Evolutionary conservation across 2,797 vertebrate species (phyloP).

Genomic region (Coendou prehensilis): DNA sequence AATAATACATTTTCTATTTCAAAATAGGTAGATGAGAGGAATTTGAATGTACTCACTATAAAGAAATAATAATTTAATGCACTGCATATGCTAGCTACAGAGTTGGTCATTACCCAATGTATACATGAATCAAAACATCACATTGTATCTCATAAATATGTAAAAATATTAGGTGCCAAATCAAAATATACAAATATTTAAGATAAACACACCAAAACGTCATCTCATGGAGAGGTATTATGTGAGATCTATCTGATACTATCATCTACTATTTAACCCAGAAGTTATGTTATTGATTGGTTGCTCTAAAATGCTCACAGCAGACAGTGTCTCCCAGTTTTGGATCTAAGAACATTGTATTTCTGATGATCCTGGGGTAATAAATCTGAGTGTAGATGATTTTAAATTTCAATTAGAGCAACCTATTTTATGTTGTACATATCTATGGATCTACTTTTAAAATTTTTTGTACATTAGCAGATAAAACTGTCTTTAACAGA

Average conservation of each 20-base stretch:
- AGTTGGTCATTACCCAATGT: neutral
- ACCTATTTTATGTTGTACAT: conserved; percentile 78
- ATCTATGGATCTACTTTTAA: conserved; percentile 79
- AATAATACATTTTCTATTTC: too few species aligned
- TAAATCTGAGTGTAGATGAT: conserved; percentile 74
- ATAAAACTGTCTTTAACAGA: neutral
- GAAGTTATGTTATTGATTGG: conserved; percentile 73
- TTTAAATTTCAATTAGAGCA: conserved; percentile 77
- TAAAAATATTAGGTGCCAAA: neutral
- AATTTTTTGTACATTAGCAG: conserved; percentile 68
- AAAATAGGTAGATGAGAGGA: too few species aligned
- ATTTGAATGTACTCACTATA: too few species aligned
- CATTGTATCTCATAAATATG: neutral
- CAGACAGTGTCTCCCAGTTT: conserved; percentile 55
- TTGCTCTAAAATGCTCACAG: conserved; percentile 68
- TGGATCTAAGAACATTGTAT: conserved; percentile 67
- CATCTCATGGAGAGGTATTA: conserved; percentile 40
- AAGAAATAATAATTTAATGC: too few species aligned
- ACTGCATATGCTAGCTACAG: too few species aligned
- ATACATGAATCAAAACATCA: neutral
- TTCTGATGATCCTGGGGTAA: conserved; percentile 69
- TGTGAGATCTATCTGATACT: conserved; percentile 72
- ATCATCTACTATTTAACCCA: conserved; percentile 81
- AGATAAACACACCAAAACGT: conserved; percentile 71
- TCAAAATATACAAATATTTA: neutral